phyloP scores from a whole-genome alignment of 2,888 invertebrate species.

The Ophraella communa region DNA sequence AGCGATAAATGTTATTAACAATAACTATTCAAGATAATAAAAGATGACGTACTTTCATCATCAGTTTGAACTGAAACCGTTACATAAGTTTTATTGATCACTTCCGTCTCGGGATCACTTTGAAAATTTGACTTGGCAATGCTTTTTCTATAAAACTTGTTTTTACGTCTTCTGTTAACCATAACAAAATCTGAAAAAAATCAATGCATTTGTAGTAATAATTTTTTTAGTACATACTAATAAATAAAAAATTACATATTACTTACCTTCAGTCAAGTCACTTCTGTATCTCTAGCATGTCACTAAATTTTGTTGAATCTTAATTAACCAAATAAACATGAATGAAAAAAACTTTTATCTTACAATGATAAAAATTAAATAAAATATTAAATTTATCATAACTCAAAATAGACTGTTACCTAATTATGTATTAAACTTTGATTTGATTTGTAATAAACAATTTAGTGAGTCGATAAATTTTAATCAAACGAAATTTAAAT shows the following conservation, averaged over 20 bases:
- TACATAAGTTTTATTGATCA: conserved; percentile 38
- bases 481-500: neutral
- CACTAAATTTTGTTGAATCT: neutral
- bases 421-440: conserved; percentile 18
- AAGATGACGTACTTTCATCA: conserved; percentile 22
- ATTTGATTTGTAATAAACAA: neutral
- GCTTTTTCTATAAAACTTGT: conserved; percentile 24
- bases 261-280: neutral
- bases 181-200: conserved; percentile 5
- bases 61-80: conserved; percentile 38
- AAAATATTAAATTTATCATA: conserved; percentile 26
- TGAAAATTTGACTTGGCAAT: conserved; percentile 20
- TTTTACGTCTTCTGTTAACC: conserved; percentile 20
- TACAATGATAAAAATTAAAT: conserved; percentile 18
- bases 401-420: conserved; percentile 31
- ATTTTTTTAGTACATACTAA: neutral
- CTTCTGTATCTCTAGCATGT: neutral
- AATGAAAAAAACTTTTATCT: conserved; percentile 25
- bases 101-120: conserved; percentile 14
- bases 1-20: neutral
- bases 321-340: too few relatives aligned
- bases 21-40: conserved; percentile 11
- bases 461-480: neutral
- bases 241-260: too few relatives aligned
- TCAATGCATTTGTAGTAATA: too few relatives aligned